Evolutionary conservation across 2,797 vertebrate genomes (phyloP), one percentile per base, ranked within the genome.

Genomic region (Acrossocheilus fasciatus): DNA sequence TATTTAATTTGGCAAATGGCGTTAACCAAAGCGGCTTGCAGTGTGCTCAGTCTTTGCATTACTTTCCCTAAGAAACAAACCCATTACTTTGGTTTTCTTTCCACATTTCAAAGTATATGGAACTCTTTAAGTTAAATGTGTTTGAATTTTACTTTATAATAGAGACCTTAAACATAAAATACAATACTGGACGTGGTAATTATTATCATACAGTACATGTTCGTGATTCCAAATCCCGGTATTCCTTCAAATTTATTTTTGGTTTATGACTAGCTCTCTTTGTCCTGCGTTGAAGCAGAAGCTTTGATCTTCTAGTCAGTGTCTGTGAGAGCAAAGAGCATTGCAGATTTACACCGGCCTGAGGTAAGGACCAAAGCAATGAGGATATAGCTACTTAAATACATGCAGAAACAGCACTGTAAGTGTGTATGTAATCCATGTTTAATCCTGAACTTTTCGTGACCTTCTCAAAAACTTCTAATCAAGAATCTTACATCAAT

Each of bases 311-410:
- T 36, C 30, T 68, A 18, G 64, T 68, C 30, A 30, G 15, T 82
- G n/a, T 62, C 39, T 79, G 47, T 70, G 41, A 66, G 59, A 72
- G 50, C 50, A 57, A n/a, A 66, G 59, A 72, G 50, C 50, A 57
- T 9, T 36, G 34, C 47, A 69, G 66, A 82, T 82, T 50, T 23
- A 34, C 62, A 81, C n/a, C 1, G 5, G 26, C n/a, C 62, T 50
- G 14, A 72, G 30, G 54, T 82, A 6, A 73, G 4, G 39, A 57
- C 36, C 36, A 59, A 18, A 43, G 10, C n/a, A 74, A 34, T 34
- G 59, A 74, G 2, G 4, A 34, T 20, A 23, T 14, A 70, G 2
- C 20, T 26, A n/a, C 2, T 15, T 52, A 43, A 82, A 36, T 14
- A 8, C 17, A 74, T 14, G 23, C 30, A 76, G 30, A 76, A 20